Percentiles rank a stretch among this genome's conserved stretches.
phyloP scores from a whole-genome alignment of 2,797 vertebrate genomes.

The Danio albolineatus region DNA sequence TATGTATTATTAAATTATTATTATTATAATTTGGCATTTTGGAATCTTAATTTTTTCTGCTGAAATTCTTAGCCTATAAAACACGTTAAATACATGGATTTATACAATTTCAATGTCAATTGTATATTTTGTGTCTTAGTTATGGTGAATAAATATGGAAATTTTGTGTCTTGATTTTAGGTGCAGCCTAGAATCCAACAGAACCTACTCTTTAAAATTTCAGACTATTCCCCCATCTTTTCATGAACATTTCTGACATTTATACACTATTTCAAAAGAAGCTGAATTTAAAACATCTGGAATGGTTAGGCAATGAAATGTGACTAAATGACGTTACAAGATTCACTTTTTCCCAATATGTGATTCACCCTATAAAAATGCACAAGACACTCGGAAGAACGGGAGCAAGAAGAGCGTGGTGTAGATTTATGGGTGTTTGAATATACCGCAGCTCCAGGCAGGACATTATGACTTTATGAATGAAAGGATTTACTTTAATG shows the following conservation, averaged over 20 bases:
- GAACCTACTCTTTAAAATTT: not conserved
- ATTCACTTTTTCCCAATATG: slow-evolving; percentile 25
- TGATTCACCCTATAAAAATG: slow-evolving; percentile 34
- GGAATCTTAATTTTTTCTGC: not conserved
- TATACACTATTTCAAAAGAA: slow-evolving; percentile 47
- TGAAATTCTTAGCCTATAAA: not conserved
- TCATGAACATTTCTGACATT: slow-evolving; percentile 37
- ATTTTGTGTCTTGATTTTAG: not conserved
- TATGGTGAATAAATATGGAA: not conserved
- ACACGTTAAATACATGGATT: no score
- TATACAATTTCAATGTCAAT: no score
- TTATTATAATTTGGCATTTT: not conserved
- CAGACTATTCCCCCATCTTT: not conserved
- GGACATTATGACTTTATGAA: slow-evolving; percentile 22
- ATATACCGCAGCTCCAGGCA: slow-evolving; percentile 39
- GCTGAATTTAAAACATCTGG: slow-evolving; percentile 28
- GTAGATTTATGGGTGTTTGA: slow-evolving; percentile 7
- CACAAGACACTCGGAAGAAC: not conserved
- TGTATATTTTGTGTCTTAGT: no score
- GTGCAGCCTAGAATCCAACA: not conserved
- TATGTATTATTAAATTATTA: no score
- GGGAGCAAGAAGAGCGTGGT: not conserved
- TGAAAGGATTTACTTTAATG: slow-evolving; percentile 18
- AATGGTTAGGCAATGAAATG: slow-evolving; percentile 34
- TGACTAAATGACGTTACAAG: slow-evolving; percentile 14